These are phyloP conservation scores for Metopolophium dirhodum DNA, from an alignment of 1,140 invertebrate genomes.

Conservation along the genomic window DNA sequence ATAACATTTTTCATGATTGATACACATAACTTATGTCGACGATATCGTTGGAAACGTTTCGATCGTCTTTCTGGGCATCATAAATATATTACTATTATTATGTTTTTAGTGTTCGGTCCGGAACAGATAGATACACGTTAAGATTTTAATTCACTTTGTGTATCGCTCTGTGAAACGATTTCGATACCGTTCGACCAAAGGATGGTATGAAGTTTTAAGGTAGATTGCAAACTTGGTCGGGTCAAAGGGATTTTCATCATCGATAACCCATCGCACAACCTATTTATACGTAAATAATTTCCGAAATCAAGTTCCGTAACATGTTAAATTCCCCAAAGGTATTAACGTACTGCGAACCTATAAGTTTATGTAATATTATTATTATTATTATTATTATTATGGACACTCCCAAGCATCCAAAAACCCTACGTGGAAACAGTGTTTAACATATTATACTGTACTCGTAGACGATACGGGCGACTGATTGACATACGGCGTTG, in stretches of 20 bases:
- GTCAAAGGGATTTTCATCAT: constrained; percentile 17
- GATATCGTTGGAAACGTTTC: too few relatives aligned
- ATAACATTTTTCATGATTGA: too few relatives aligned
- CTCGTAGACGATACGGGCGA: not conserved
- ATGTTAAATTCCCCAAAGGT: not conserved
- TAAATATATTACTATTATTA: not conserved
- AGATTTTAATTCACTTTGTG: not conserved
- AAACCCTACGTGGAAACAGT: not conserved
- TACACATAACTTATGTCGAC: too few relatives aligned
- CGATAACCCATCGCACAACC: constrained; percentile 6
- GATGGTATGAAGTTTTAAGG: not conserved
- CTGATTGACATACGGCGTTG: not conserved
- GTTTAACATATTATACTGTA: not conserved
- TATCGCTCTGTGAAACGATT: not conserved
- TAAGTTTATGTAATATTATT: not conserved
- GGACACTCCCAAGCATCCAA: not conserved
- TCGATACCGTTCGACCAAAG: not conserved
- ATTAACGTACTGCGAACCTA: not conserved
- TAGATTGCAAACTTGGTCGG: not conserved
- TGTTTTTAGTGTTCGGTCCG: not conserved
- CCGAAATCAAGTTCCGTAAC: not conserved
- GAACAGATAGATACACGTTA: not conserved
- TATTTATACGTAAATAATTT: constrained; percentile 36
- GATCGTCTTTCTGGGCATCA: too few relatives aligned
- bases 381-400: not conserved